Percentiles rank a stretch among this genome's conserved stretches.
Conservation (phyloP, 2,113 vertebrate genomes). For the Stigmatopora argus region DNA sequence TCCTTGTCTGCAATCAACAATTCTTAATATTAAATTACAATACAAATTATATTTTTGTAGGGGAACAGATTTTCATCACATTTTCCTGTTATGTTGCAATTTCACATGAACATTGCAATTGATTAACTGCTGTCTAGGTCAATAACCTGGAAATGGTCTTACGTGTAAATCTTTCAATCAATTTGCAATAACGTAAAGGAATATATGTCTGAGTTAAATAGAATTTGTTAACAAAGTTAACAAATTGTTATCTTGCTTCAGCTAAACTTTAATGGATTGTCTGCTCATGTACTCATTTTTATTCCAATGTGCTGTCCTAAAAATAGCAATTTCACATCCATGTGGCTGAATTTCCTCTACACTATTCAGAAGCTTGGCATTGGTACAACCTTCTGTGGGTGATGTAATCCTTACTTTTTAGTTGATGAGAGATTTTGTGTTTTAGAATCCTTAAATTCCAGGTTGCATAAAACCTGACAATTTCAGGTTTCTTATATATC, state of each 20-base stretch:
- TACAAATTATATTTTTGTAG: too few species aligned
- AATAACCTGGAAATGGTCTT: too few species aligned
- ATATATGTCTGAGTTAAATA: too few species aligned
- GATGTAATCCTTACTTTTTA: slow-evolving; percentile 15
- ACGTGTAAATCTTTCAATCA: too few species aligned
- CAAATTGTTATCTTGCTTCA: background rate
- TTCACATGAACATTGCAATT: too few species aligned
- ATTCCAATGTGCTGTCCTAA: slow-evolving; percentile 18
- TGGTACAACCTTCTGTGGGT: background rate
- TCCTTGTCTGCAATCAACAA: too few species aligned
- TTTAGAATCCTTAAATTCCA: background rate
- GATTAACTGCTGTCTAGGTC: too few species aligned
- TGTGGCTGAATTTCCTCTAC: slow-evolving; percentile 18
- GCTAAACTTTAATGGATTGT: background rate
- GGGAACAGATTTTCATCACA: too few species aligned
- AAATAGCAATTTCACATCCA: slow-evolving; percentile 42
- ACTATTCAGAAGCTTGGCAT: slow-evolving; percentile 11
- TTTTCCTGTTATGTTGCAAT: too few species aligned
- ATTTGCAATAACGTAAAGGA: too few species aligned
- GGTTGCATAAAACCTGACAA: background rate
- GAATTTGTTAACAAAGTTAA: too few species aligned
- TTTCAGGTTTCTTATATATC: background rate
- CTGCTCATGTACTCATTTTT: background rate
- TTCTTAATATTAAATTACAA: too few species aligned
- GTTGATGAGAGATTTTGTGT: background rate